Base-by-base conservation (phyloP, 2,797 vertebrate species). In the Cyprinodon diabolis region DNA sequence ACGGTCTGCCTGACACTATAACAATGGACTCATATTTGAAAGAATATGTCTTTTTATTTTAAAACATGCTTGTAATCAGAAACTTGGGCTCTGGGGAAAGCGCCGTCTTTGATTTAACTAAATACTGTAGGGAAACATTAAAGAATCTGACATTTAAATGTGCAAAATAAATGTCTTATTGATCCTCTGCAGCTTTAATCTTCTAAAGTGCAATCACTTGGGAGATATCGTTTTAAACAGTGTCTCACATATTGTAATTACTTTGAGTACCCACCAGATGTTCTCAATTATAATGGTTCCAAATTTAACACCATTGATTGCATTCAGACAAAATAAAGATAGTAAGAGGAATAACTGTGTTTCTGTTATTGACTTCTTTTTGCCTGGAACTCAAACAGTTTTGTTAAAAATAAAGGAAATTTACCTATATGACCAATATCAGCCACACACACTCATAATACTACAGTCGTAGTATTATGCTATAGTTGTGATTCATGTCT, bases 241-340 rank as follows among this genome's bases (percentile, higher is more conserved):
- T 90, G 86, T 90, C 90, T 81, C 86, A 93, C 0, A 9, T 96
- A 94, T 95, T 95, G 90, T 89, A 94, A 95, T 96, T 96, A 88
- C 88, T 89, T 81, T 84, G 92, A 89, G 94, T 91, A 89, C 94
- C 91, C 95, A 94, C 93, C 91, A 78, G 57, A 71, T 14, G 47
- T 75, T 69, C 25, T 71, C 47, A 40, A 71, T 74, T 73, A 52
- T 45, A 66, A 60, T 51, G 47, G 21, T n/a, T 19, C 60, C 56
- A 14, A 30, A 17, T 66, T 49, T n/a, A 66, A 54, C 63, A 62
- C 55, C 63, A 47, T 14, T 17, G 19, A 51, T 63, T 21, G 48
- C 15, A 79, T 65, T 65, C 69, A 71, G 66, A 75, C 19, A 13
- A 66, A 83, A 55, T 1, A 1, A 54, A 9, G 11, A 2, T 0